These are phyloP conservation scores for Nothobranchius furzeri DNA, from an alignment of 2,113 vertebrate genomes.

Conservation along the genomic window DNA sequence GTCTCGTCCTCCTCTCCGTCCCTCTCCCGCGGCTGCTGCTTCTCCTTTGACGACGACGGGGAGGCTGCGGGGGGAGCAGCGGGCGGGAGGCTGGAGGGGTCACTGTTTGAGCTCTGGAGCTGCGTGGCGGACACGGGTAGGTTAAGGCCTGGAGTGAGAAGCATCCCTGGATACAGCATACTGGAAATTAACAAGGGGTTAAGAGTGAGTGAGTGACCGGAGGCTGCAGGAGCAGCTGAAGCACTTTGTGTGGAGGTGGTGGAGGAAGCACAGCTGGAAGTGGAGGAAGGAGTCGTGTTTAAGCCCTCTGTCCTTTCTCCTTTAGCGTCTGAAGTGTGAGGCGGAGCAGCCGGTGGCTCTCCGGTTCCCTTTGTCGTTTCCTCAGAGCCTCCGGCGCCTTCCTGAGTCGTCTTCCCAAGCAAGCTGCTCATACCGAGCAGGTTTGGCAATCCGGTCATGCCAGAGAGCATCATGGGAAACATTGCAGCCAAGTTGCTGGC, in stretches of 20 bases:
- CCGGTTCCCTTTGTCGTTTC: constrained; percentile 84
- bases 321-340: constrained; percentile 76
- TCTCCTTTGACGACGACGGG: constrained; percentile 30
- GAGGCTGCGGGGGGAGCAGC: constrained; percentile 42
- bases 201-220: constrained; percentile 86
- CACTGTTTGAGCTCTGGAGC: constrained; percentile 87
- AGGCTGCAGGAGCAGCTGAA: constrained; percentile 75
- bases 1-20: constrained; percentile 38
- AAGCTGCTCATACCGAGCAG: constrained; percentile 88
- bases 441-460: constrained; percentile 94
- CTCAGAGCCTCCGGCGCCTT: constrained; percentile 74
- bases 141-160: constrained; percentile 99
- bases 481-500: constrained; percentile 89
- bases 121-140: constrained; percentile 91
- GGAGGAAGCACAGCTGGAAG: constrained; percentile 84
- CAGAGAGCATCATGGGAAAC: constrained; percentile 98
- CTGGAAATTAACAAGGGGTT: constrained; percentile 96
- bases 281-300: constrained; percentile 79
- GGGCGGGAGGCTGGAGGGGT: constrained; percentile 72
- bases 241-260: constrained; percentile 83
- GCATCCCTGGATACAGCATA: constrained; percentile 99
- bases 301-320: constrained; percentile 94
- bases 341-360: constrained; percentile 48
- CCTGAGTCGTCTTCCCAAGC: constrained; percentile 82
- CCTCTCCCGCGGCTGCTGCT: constrained; percentile 18